phyloP scores from a whole-genome alignment of 2,113 vertebrate genomes.

The Phaethornis superciliosus region DNA sequence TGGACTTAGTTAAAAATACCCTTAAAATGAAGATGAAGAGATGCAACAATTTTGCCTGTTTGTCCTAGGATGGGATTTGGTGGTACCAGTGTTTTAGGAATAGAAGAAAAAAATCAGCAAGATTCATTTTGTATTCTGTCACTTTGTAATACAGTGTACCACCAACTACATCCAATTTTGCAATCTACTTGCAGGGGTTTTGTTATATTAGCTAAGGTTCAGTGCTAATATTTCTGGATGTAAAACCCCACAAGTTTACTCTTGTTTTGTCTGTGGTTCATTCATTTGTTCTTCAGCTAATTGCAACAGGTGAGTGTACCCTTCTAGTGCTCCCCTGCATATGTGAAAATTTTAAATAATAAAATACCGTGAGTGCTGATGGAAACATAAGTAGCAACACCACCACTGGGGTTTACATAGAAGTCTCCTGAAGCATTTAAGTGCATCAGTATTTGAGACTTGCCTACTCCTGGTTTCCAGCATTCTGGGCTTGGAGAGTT shows the following conservation, averaged over 20 bases:
- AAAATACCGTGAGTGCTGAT: not conserved
- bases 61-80: not conserved
- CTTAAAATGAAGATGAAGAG: not conserved
- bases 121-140: not conserved
- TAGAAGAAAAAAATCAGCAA: not conserved
- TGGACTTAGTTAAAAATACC: not conserved
- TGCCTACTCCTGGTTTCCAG: not conserved
- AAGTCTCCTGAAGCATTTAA: not conserved
- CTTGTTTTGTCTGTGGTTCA: not conserved
- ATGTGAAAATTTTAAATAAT: not conserved
- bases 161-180: not conserved
- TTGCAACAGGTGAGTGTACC: not conserved
- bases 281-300: not conserved
- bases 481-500: not conserved
- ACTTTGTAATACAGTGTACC: not conserved
- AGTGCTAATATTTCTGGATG: not conserved
- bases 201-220: fast-evolving
- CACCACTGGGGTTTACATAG: not conserved
- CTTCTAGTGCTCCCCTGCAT: not conserved
- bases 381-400: not conserved
- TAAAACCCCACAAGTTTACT: fast-evolving
- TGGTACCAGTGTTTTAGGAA: not conserved
- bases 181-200: not conserved
- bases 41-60: not conserved
- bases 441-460: not conserved